A percentile compares a stretch with the other conserved stretches of the same genome.
phyloP scores from a whole-genome alignment of 2,888 invertebrate species.

The Periphyllus acericola region DNA sequence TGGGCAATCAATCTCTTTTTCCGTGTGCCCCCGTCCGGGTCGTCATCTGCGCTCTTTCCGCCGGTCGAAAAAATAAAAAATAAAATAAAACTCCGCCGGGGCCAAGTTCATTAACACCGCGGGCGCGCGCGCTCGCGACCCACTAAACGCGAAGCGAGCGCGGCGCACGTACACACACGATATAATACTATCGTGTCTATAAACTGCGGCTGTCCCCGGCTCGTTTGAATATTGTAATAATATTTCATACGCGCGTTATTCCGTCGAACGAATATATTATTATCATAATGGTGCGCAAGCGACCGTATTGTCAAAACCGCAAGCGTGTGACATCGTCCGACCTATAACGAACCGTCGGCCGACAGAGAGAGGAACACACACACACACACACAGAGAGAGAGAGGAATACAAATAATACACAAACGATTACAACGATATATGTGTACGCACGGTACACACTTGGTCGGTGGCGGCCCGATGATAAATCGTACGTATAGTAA shows the following conservation, averaged over 20 bases:
- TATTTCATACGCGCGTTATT: background rate
- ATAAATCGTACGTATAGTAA: conserved; percentile 47
- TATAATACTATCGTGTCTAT: background rate
- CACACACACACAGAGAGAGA: background rate
- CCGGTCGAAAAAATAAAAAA: conserved; percentile 27
- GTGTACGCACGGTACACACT: background rate
- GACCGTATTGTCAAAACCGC: conserved; percentile 14
- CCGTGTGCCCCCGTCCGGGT: background rate
- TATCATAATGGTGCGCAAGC: background rate
- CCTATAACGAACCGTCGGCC: conserved; percentile 32
- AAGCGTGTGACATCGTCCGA: conserved; percentile 52
- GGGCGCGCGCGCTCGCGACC: conserved; percentile 32
- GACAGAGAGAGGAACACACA: too few relatives aligned
- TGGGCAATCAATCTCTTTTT: conserved; percentile 61
- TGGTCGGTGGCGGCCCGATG: conserved; percentile 1
- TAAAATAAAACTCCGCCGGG: conserved; percentile 7
- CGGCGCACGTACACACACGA: background rate
- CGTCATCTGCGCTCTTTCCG: background rate
- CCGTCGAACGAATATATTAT: conserved; percentile 20
- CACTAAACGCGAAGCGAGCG: conserved; percentile 3
- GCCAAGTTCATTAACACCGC: conserved; percentile 58
- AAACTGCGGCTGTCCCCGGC: too few relatives aligned
- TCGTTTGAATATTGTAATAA: background rate
- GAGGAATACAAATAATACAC: background rate
- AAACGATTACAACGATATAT: background rate